Evolutionary conservation across 2,888 invertebrate species (phyloP).

Genomic region (Epirrita christyi): DNA sequence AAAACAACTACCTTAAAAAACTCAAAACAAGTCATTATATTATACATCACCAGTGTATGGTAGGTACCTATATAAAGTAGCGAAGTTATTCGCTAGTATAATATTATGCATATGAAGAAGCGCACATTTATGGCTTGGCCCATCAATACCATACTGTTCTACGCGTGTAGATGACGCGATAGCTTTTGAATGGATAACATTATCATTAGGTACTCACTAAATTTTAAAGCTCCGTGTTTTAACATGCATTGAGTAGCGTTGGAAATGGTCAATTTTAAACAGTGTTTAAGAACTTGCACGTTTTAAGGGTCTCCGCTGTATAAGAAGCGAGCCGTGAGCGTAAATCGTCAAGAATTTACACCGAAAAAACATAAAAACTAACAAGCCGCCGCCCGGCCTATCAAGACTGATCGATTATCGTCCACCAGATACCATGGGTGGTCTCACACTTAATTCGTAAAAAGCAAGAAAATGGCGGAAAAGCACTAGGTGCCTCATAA

Average conservation of each 20-base stretch:
- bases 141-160: slow-evolving; percentile 22
- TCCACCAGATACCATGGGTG: slow-evolving; percentile 50
- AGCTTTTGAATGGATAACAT: slow-evolving; percentile 29
- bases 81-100: slow-evolving; percentile 23
- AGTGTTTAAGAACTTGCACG: too few species aligned
- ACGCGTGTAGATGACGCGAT: slow-evolving; percentile 36
- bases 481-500: slow-evolving; percentile 67
- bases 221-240: too few species aligned
- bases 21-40: slow-evolving; percentile 33
- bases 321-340: slow-evolving; percentile 15
- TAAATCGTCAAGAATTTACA: slow-evolving; percentile 48
- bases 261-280: too few species aligned
- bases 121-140: slow-evolving; percentile 26
- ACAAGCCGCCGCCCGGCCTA: slow-evolving; percentile 44
- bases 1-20: slow-evolving; percentile 35
- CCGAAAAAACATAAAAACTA: slow-evolving; percentile 55
- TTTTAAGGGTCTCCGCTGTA: neutral
- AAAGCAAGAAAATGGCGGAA: slow-evolving; percentile 71
- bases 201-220: slow-evolving; percentile 23
- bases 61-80: slow-evolving; percentile 29
- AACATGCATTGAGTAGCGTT: too few species aligned
- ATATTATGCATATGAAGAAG: slow-evolving; percentile 35
- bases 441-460: slow-evolving; percentile 45
- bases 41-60: too few species aligned
- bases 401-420: slow-evolving; percentile 41